Conservation (phyloP, 2,797 vertebrate species). For the Florisuga fusca region DNA sequence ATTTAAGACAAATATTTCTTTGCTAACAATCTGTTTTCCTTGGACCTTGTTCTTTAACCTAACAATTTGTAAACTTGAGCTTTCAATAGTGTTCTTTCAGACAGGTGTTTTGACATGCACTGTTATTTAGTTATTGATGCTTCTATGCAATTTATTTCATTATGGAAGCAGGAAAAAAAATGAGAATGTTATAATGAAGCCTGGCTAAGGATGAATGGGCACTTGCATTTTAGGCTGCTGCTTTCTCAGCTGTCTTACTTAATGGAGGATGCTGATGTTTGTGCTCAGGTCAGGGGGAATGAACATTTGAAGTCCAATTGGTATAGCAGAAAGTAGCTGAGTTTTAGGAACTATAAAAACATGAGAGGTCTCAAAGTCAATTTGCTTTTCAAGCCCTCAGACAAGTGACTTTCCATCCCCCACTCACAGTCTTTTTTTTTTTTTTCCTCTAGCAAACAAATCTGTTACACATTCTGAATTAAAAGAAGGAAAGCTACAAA, state of each 20-base stretch:
- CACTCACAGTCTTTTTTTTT: not conserved
- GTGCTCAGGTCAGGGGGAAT: not conserved
- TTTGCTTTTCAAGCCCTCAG: not conserved
- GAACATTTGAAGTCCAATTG: not conserved
- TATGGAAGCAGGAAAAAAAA: not conserved
- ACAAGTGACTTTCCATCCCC: not conserved
- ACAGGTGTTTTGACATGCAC: not conserved
- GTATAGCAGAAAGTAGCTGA: not conserved
- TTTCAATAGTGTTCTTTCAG: not conserved
- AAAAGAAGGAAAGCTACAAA: conserved; percentile 22
- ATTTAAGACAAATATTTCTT: not conserved
- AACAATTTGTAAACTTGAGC: not conserved
- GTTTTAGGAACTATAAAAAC: not conserved
- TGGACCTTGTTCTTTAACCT: not conserved
- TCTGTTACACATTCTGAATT: not conserved
- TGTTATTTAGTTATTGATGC: not conserved
- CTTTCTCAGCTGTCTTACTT: not conserved
- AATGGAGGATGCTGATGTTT: not conserved
- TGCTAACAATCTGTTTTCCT: not conserved
- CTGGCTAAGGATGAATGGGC: not conserved
- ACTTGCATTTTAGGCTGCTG: not conserved
- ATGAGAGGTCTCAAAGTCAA: not conserved
- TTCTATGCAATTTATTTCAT: not conserved
- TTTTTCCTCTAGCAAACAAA: not conserved
- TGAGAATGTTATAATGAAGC: not conserved